Evolutionary conservation across 2,113 vertebrate genomes (phyloP), one percentile per base, ranked within the genome.

Genomic region (Anguilla rostrata): DNA sequence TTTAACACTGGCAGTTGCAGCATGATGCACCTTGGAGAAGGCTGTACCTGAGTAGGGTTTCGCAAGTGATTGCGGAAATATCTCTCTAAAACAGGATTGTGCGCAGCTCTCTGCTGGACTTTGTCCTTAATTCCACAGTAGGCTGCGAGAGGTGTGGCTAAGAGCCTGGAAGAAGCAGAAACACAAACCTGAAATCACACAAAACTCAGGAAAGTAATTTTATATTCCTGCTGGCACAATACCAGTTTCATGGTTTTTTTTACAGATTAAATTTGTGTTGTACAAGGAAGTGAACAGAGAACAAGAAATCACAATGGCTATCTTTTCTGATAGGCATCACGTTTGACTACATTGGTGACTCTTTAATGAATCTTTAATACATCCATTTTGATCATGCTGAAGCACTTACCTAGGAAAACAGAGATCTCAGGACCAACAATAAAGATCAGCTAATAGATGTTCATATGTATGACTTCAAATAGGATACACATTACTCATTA

Each of bases 61-160:
- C 89, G 96, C 57, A 95, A 91, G 75, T 83, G 93, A 57, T 92
- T 87, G 1, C 87, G 91, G 92, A 97, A 98, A 93, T 95, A 96
- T 3, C 88, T 92, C 87, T 99, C 97, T 91, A 99, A 91, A 86
- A 95, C 82, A 5, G 94, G 83, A 89, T 96, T 96, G 78, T 96
- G 89, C 66, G 91, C 94, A 40, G 93, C 91, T 90, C 92, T 95
- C 89, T 94, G 93, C 81, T 87, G 93, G 83, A 88, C 91, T 83
- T 87, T 88, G 7, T 96, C 94, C 91, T 93, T 95, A 90, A 99
- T 95, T 40, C 97, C 97, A 60, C 95, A 87, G 8, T 75, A 84
- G 87, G 91, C 91, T 84, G 97, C 98, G 39, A 98, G 84, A 81
- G 97, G 97, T 78, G 92, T 93, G 12, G 97, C 98, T 90, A 99